phyloP scores from a whole-genome alignment of 2,888 invertebrate species.

The Polia nebulosa region DNA sequence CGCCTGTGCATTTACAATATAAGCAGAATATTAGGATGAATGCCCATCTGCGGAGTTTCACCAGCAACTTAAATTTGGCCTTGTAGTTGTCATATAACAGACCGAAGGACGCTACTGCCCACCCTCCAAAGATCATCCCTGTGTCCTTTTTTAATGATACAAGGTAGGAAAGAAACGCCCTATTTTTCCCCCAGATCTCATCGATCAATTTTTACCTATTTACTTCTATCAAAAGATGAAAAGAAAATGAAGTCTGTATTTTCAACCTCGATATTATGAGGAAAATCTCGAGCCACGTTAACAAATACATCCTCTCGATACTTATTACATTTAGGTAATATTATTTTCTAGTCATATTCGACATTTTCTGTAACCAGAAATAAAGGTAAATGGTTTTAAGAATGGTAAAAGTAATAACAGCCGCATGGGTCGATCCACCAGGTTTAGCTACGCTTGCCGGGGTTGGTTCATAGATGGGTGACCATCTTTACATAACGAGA shows the following conservation, averaged over 20 bases:
- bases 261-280: slow-evolving; percentile 20
- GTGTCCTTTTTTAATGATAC: not conserved
- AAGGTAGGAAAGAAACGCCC: not conserved
- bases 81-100: no score
- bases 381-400: not conserved
- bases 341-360: slow-evolving; percentile 40
- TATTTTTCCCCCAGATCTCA: slow-evolving; percentile 20
- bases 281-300: slow-evolving; percentile 11
- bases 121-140: not conserved
- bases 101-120: not conserved
- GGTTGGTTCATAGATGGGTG: no score
- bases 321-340: slow-evolving; percentile 30
- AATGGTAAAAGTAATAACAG: no score
- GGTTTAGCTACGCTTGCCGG: no score
- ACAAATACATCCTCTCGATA: slow-evolving; percentile 25
- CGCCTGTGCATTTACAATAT: no score
- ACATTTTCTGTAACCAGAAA: slow-evolving; percentile 30
- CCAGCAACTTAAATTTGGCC: no score
- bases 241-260: slow-evolving; percentile 40
- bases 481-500: no score
- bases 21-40: no score
- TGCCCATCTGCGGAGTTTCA: no score
- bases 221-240: slow-evolving; percentile 48
- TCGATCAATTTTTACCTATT: slow-evolving; percentile 34
- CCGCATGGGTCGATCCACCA: no score